phyloP scores from a whole-genome alignment of 2,888 invertebrate species.

The Erpobdella octoculata region DNA sequence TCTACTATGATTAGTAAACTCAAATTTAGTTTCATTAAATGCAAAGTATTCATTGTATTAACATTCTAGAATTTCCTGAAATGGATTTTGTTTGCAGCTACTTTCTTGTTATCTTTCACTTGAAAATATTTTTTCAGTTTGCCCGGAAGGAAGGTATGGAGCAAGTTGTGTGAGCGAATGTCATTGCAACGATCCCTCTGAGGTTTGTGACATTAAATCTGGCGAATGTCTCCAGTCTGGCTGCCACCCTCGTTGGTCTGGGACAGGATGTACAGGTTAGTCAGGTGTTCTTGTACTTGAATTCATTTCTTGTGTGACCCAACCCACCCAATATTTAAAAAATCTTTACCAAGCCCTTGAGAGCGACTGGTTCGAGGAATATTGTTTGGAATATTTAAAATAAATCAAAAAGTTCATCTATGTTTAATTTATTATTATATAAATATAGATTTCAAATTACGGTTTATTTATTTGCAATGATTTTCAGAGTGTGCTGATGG shows the following conservation, averaged over 20 bases:
- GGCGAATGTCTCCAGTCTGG: constrained; percentile 44
- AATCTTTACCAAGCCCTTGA: no score
- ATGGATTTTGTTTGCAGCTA: no score
- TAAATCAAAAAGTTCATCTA: not conserved
- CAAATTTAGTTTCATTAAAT: no score
- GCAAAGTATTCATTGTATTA: no score
- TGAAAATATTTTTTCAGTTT: constrained; percentile 38
- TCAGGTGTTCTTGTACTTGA: not conserved
- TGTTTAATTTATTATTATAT: not conserved
- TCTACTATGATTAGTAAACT: no score
- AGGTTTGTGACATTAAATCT: constrained; percentile 44
- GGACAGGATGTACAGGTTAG: constrained; percentile 40
- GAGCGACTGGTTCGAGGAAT: no score
- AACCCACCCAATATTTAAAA: not conserved
- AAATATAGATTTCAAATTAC: not conserved
- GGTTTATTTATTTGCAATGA: not conserved
- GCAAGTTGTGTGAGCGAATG: constrained; percentile 48
- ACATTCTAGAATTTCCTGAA: no score
- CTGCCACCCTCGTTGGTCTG: constrained; percentile 46
- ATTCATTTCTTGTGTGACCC: not conserved
- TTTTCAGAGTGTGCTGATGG: constrained; percentile 44
- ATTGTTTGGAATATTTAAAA: no score
- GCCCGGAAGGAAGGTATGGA: constrained; percentile 45
- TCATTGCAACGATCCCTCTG: constrained; percentile 45
- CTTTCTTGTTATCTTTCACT: no score